Conservation (phyloP, 2,888 invertebrate species). For the Mythimna impura region DNA sequence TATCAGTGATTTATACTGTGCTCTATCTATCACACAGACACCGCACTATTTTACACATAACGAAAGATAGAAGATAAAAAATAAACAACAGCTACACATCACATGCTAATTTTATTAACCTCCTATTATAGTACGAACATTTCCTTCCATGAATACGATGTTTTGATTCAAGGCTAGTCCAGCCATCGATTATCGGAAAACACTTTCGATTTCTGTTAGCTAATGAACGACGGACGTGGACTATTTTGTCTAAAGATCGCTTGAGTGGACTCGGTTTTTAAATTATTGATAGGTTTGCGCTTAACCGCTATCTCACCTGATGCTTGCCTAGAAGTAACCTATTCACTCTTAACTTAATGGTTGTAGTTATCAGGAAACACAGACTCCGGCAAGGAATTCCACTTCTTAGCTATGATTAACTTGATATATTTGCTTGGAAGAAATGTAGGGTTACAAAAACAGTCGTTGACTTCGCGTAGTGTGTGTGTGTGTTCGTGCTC, state of each 20-base stretch:
- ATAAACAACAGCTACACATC: constrained; percentile 1
- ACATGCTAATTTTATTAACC: constrained; percentile 42
- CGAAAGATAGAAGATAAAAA: constrained; percentile 17
- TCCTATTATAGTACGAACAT: constrained; percentile 34
- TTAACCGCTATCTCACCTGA: too few species aligned
- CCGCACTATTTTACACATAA: constrained; percentile 4
- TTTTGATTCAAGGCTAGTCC: constrained; percentile 38
- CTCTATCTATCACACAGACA: neutral
- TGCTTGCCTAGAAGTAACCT: too few species aligned
- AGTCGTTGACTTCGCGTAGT: too few species aligned
- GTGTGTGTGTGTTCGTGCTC: too few species aligned
- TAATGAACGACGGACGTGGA: constrained; percentile 29
- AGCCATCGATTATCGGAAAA: constrained; percentile 44
- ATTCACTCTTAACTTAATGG: too few species aligned
- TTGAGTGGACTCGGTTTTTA: neutral
- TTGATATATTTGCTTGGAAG: too few species aligned
- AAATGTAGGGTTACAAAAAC: too few species aligned
- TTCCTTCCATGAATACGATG: constrained; percentile 39
- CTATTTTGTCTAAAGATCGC: neutral
- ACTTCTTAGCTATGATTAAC: too few species aligned
- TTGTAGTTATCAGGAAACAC: too few species aligned
- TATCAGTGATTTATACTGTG: too few species aligned
- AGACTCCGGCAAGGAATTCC: too few species aligned
- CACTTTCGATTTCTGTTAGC: constrained; percentile 65
- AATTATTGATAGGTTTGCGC: too few species aligned